Base-by-base conservation (phyloP, 2,888 invertebrate genomes). In the Tineola bisselliella region DNA sequence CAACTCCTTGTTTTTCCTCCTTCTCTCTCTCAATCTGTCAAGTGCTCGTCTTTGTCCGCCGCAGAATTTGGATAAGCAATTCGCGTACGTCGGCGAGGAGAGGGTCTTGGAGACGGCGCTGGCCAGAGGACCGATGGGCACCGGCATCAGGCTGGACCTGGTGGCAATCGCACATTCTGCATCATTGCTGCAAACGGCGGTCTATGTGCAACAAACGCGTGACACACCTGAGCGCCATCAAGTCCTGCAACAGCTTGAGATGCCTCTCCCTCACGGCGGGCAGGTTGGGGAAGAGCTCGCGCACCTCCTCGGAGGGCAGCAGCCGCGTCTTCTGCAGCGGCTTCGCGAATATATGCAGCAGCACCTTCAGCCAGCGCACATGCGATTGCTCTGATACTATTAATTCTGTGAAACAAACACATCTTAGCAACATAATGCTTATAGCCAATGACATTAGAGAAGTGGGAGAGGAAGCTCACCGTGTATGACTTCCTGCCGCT, bases 311-410 rank as follows among this genome's bases (percentile, higher is more conserved):
- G 4, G 88, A 76, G 0, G 94, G 90, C 62, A 96, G 87, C 17
- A 94, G 68, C 81, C 90, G 60, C 81, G 78, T 90, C 61, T 90
- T 90, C 68, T 91, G 84, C 70, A 98, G 88, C 0, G 95, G 95
- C 59, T 90, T 90, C 67, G 93, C 92, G 88, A 97, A 98, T 66
- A 97, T 90, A 64, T 90, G 89, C 67, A 94, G 92, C 59, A 98
- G 88, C 3, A 97, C 94, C 75, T 94, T 94, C 67, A 98, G 89
- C 84, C 94, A 95, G 62, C 96, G 91, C 61, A 96, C 93, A 88
- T 97, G 96, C 13, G 95, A 93, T 64, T 92, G 89, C 77, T 97
- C 97, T 12, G 97, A 95, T 72, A 96, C 93, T 70, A 92, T 91
- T 60, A 92, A 76, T 79, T 92, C 92, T 92, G 83, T 12, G 13